Evolutionary conservation across 2,113 vertebrate species (phyloP), one percentile per base, ranked within the genome.

Genomic region (Phalacrocorax aristotelis): DNA sequence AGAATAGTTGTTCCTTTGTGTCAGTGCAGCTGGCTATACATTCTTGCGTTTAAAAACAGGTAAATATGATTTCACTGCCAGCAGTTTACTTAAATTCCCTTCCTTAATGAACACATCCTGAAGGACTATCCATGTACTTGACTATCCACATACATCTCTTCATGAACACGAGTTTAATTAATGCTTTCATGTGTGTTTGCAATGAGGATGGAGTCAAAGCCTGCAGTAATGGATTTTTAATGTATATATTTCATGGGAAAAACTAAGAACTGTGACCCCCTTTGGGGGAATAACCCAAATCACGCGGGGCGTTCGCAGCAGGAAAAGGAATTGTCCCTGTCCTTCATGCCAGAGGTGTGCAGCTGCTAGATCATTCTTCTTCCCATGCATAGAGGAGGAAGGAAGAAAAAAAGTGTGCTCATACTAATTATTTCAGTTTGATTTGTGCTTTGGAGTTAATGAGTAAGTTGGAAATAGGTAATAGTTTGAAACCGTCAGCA

Each of bases 131-230:
- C 38, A 38, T 38, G 38, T 38, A 38, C 68, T 25, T 65, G 61
- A 2, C 44, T 62, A 3, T 48, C 71, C 36, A 11, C 3, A 2
- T 55, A 5, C 17, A 10, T 40, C 15, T 81, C 65, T 42, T 57
- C 6, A 17, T 6, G 7, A 83, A 10, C 18, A 3, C 0, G 2
- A 15, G 46, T 66, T 75, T 76, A 83, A 38, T 79, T 44, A 36
- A n/a, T 3, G 6, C 51, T 32, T 83, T 57, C 15, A 4, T 0
- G 0, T 0, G 2, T 21, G 8, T 82, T 57, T 87, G 32, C 69
- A 18, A 11, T n/a, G 48, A 54, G 38, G 80, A 54, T 10, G 30
- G n/a, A 26, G n/a, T 38, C 74, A 64, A 57, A 89, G 19, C 60
- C 69, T 79, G 21, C 17, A n/a, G 49, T 9, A 17, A 17, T 34